These are phyloP conservation scores for Eupristina koningsbergeri DNA, from an alignment of 1,140 invertebrate genomes.

Conservation along the genomic window DNA sequence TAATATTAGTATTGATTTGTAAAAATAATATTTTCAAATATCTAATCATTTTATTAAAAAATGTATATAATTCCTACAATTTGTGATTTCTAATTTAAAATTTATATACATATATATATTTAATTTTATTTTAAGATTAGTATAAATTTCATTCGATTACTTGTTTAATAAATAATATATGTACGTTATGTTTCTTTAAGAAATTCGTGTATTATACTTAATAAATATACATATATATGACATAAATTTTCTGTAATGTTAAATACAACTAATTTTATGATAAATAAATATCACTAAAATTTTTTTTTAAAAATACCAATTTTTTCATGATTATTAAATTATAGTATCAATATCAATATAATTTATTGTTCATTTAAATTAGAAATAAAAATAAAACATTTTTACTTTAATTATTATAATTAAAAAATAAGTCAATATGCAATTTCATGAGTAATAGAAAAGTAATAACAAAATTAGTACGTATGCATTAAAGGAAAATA, in stretches of 20 bases:
- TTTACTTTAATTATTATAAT: neutral
- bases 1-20: neutral
- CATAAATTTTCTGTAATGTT: neutral
- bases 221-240: neutral
- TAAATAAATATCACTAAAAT: neutral
- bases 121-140: neutral
- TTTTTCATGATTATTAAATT: neutral
- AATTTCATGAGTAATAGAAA: neutral
- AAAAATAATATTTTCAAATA: neutral
- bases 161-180: constrained; percentile 19
- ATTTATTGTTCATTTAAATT: neutral
- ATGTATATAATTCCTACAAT: constrained; percentile 27
- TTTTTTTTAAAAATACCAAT: neutral
- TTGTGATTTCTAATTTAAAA: neutral
- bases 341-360: constrained; percentile 8
- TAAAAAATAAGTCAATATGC: neutral
- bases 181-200: constrained; percentile 8
- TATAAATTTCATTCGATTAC: neutral
- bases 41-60: neutral
- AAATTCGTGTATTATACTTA: neutral
- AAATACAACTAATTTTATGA: neutral
- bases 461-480: neutral
- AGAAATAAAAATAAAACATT: neutral
- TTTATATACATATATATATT: neutral
- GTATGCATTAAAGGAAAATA: constrained; percentile 11